Conservation (phyloP, 2,113 vertebrate genomes). For the Macquaria ambigua region DNA sequence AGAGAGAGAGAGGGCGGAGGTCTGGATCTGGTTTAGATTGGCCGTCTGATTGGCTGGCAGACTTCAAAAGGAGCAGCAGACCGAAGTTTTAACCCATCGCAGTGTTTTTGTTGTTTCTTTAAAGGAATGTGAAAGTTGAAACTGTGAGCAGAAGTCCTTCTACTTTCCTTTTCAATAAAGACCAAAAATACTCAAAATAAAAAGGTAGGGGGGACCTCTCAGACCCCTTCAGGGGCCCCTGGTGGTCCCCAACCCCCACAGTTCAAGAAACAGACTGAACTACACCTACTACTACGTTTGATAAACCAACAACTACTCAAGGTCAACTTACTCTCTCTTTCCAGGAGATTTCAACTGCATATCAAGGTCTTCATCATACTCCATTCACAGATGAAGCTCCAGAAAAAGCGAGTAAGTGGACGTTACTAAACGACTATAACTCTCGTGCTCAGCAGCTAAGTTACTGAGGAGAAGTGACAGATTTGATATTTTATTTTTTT, state of each 20-base stretch:
- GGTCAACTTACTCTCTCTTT: too few relatives aligned
- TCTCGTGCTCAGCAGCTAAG: too few relatives aligned
- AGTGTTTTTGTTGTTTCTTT: background rate
- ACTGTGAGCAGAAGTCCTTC: background rate
- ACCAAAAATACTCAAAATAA: background rate
- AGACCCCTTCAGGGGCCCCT: background rate
- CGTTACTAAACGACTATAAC: too few relatives aligned
- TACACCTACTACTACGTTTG: background rate
- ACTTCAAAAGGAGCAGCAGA: constrained; percentile 47
- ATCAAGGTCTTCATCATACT: background rate
- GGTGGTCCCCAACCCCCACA: too few relatives aligned
- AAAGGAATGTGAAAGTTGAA: constrained; percentile 7
- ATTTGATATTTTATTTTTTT: too few relatives aligned
- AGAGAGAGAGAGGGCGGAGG: constrained; percentile 34
- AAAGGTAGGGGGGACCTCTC: background rate
- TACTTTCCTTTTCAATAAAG: background rate
- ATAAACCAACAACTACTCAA: too few relatives aligned
- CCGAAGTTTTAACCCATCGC: background rate
- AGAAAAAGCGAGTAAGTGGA: too few relatives aligned
- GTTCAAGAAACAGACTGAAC: background rate
- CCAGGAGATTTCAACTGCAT: background rate
- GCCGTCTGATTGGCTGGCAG: constrained; percentile 49
- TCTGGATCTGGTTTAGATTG: constrained; percentile 52
- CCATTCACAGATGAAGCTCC: too few relatives aligned
- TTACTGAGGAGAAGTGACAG: too few relatives aligned